Percentiles rank a stretch among this genome's conserved stretches.
Evolutionary conservation across 2,888 invertebrate species (phyloP).

Genomic region (Orchesella flavescens): DNA sequence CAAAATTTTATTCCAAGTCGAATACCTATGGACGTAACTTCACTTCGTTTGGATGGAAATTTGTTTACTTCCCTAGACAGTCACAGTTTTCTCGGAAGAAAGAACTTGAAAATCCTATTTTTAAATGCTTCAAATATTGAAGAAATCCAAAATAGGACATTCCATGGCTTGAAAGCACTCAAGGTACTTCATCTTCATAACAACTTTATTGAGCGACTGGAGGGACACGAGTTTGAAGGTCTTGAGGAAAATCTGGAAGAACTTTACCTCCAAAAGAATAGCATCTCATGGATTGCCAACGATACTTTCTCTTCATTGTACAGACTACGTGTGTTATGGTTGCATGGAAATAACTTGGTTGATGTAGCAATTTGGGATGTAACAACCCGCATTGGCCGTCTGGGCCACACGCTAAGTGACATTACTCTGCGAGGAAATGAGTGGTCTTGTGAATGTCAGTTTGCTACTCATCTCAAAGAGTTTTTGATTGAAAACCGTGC

Average conservation of each 20-base stretch:
- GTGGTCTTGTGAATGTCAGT: constrained; percentile 89
- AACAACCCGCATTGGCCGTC: constrained; percentile 79
- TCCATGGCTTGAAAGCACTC: constrained; percentile 86
- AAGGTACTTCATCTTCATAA: constrained; percentile 84
- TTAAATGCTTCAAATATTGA: constrained; percentile 87
- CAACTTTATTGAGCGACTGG: constrained; percentile 81
- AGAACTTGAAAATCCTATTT: constrained; percentile 84
- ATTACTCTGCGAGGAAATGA: constrained; percentile 78
- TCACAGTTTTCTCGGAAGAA: constrained; percentile 89
- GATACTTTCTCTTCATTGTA: constrained; percentile 82
- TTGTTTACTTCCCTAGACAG: constrained; percentile 84
- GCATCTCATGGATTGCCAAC: constrained; percentile 81
- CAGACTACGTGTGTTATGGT: constrained; percentile 80
- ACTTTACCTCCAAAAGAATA: constrained; percentile 84
- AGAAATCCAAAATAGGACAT: constrained; percentile 85
- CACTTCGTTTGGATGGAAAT: constrained; percentile 89
- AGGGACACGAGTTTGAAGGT: constrained; percentile 87
- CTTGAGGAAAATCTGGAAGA: constrained; percentile 83
- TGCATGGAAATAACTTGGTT: constrained; percentile 83
- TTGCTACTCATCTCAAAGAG: constrained; percentile 83
- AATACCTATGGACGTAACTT: constrained; percentile 92
- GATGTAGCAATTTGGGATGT: constrained; percentile 84
- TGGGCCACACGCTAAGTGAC: constrained; percentile 79
- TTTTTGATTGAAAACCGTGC: constrained; percentile 83
- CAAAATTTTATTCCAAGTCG: constrained; percentile 82